phyloP scores from a whole-genome alignment of 2,113 vertebrate species.

The Meleagris gallopavo region DNA sequence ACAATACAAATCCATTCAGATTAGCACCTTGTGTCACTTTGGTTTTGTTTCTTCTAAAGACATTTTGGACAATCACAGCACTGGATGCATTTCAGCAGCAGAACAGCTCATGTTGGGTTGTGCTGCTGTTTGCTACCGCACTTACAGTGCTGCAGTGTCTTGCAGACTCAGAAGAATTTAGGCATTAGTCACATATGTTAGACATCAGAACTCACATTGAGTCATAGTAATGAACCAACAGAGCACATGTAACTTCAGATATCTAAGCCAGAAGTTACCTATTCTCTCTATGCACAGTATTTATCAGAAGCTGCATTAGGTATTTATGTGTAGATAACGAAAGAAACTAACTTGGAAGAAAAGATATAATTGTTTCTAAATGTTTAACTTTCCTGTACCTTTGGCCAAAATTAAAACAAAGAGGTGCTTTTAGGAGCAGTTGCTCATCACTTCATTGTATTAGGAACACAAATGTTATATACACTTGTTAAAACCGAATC shows the following conservation, averaged over 20 bases:
- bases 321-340: not conserved
- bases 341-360: not conserved
- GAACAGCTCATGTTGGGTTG: not conserved
- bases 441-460: not conserved
- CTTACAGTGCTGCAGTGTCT: not conserved
- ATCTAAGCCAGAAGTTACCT: constrained; percentile 7
- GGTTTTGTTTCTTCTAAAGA: not conserved
- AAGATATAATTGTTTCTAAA: constrained; percentile 19
- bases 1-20: not conserved
- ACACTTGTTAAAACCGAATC: constrained; percentile 29
- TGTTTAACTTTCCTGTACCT: constrained; percentile 5
- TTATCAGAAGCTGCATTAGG: not conserved
- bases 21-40: not conserved
- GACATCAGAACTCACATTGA: not conserved
- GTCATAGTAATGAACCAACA: not conserved
- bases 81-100: not conserved
- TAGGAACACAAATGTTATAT: not conserved
- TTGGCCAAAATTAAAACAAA: not conserved
- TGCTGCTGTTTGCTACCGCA: not conserved
- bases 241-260: not conserved
- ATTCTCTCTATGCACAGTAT: not conserved
- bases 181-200: not conserved
- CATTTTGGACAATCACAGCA: not conserved
- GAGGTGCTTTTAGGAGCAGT: not conserved
- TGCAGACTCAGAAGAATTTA: not conserved